A percentile compares a stretch with the other conserved stretches of the same genome.
phyloP scores from a whole-genome alignment of 1,140 invertebrate species.

The Gonatopus flavifemur region DNA sequence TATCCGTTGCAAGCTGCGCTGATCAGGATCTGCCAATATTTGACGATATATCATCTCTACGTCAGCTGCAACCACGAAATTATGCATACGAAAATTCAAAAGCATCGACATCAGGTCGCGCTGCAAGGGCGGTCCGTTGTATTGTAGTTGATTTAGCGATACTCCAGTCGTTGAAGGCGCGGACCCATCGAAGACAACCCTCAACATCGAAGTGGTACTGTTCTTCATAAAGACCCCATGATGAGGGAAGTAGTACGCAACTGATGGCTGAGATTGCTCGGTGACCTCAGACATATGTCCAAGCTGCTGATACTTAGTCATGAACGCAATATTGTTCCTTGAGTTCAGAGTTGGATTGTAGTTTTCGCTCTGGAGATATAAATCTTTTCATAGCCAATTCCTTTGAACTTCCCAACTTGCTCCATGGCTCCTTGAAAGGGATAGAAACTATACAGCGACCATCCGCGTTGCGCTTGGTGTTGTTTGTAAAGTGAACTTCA shows the following conservation, averaged over 20 bases:
- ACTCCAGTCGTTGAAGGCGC: constrained; percentile 27
- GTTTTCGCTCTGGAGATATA: no score
- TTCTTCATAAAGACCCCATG: constrained; percentile 42
- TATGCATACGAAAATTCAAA: background rate
- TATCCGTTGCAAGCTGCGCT: background rate
- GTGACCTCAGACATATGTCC: no score
- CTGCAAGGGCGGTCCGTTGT: constrained; percentile 9
- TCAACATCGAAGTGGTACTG: constrained; percentile 33
- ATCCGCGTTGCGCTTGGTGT: no score
- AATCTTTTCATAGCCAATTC: no score
- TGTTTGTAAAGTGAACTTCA: no score
- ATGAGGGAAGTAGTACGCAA: constrained; percentile 53
- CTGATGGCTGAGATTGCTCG: no score
- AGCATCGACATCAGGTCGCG: constrained; percentile 6
- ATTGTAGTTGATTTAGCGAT: constrained; percentile 12
- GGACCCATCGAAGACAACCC: constrained; percentile 49
- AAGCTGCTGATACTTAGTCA: no score
- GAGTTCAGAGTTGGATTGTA: no score
- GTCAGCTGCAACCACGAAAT: constrained; percentile 1
- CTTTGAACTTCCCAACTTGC: no score
- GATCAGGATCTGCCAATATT: background rate
- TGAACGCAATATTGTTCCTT: no score
- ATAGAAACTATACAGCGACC: no score
- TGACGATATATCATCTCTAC: constrained; percentile 15
- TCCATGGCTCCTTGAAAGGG: no score